Conservation (phyloP, 2,888 invertebrate genomes). For the Darwinula stevensoni region DNA sequence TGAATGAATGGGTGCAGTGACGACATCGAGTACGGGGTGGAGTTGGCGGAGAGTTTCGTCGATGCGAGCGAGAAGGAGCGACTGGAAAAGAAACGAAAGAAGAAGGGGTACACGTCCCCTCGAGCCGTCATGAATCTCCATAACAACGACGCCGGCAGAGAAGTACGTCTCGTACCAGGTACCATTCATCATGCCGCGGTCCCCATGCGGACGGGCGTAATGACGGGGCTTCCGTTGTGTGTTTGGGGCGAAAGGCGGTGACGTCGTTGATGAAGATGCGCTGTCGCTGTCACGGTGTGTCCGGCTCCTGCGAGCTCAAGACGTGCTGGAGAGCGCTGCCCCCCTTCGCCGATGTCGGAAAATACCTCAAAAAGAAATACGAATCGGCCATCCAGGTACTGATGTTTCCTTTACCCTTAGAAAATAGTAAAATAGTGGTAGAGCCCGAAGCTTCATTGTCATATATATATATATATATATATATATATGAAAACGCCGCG, state of each 20-base stretch:
- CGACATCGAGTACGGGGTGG: conserved; percentile 23
- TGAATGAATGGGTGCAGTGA: conserved; percentile 18
- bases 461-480: too few species aligned
- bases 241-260: conserved; percentile 18
- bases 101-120: conserved; percentile 18
- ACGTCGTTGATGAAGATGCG: conserved; percentile 20
- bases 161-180: too few species aligned
- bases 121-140: conserved; percentile 24
- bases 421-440: too few species aligned
- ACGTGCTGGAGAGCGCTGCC: conserved; percentile 27
- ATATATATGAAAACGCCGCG: too few species aligned
- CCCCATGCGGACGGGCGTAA: too few species aligned
- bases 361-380: conserved; percentile 22
- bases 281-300: conserved; percentile 27
- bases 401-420: conserved; percentile 10
- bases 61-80: conserved; percentile 20
- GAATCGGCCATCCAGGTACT: conserved; percentile 22
- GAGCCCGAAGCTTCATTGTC: too few species aligned
- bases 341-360: conserved; percentile 21
- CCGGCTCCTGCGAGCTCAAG: conserved; percentile 25
- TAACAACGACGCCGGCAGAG: conserved; percentile 24
- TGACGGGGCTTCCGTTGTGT: too few species aligned
- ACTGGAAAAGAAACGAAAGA: conserved; percentile 13
- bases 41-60: conserved; percentile 23
- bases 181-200: too few species aligned